Base-by-base conservation (phyloP, 2,797 vertebrate species). In the Tokudaia tokunoshimensis region DNA sequence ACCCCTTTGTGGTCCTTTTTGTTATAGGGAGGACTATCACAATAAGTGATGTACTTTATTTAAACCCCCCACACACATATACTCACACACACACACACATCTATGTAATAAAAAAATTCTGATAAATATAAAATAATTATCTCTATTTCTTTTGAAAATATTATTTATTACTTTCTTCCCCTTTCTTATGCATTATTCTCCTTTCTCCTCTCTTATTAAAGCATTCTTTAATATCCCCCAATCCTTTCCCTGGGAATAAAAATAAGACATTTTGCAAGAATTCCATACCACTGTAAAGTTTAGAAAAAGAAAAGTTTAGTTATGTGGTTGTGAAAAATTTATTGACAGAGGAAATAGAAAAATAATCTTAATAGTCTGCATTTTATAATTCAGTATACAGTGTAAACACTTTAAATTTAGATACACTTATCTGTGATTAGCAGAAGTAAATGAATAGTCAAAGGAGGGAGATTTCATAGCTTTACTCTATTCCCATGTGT, bases 401-500 rank as follows among this genome's bases (percentile, higher is more conserved):
- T 9, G 8, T 72, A n/a, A 72, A 22, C 80, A 63, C 20, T 93
- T 15, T 88, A 81, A 55, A 17, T 72, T 78, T 11, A 92, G 63
- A 41, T 61, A 78, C 94, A 65, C 59, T 92, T 22, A 85, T 17
- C 84, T 4, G 37, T n/a, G 20, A 94, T 96, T 94, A 91, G 55
- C 12, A 90, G 76, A 93, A 93, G 87, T 78, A 91, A 97, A 86
- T 20, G 91, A 22, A 90, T 50, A 95, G 50, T 10, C 17, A 95
- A 94, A 57, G 15, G 44, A 67, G 29, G 13, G 79, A 91, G 9
- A 57, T 96, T 94, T 88, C 95, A 80, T 90, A 93, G 89, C 65
- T 94, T 96, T 55, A 89, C 41, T 94, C 67, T 92, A 96, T 97
- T 89, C 72, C 31, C n/a, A 92, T 17, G 52, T 70, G 41, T 90